Conservation (phyloP, 2,797 vertebrate species). For the Pantherophis vulpinus region DNA sequence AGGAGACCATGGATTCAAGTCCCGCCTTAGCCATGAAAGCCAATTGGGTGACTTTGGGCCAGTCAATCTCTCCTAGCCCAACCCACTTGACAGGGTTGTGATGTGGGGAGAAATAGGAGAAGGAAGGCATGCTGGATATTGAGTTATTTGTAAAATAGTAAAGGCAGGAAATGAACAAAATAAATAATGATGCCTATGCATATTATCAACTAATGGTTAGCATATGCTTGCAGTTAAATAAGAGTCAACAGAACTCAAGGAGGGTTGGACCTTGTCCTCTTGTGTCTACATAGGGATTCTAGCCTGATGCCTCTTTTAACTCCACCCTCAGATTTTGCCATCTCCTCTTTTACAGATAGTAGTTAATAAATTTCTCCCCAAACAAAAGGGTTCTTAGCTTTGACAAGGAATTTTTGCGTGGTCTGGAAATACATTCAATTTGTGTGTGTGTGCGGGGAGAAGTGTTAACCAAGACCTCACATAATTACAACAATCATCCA, state of each 20-base stretch:
- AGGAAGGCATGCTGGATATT: neutral
- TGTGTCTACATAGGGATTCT: neutral
- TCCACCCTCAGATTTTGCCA: neutral
- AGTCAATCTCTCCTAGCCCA: neutral
- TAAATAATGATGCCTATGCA: neutral
- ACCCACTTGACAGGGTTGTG: neutral
- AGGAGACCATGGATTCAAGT: neutral
- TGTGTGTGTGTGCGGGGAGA: neutral
- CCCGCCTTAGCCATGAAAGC: neutral
- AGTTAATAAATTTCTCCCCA: neutral
- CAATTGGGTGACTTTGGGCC: neutral
- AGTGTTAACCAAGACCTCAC: neutral
- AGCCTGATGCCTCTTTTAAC: neutral
- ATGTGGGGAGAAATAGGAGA: neutral
- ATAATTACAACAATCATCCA: neutral
- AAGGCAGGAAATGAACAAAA: neutral
- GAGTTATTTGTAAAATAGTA: neutral
- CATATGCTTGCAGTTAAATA: neutral
- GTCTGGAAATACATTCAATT: neutral
- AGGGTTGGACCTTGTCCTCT: neutral
- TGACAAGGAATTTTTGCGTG: neutral
- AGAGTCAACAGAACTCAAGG: neutral
- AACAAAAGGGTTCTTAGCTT: neutral
- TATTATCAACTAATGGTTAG: neutral
- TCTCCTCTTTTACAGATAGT: neutral